Conservation (phyloP, 2,888 invertebrate genomes). For the Diabrotica balteata region DNA sequence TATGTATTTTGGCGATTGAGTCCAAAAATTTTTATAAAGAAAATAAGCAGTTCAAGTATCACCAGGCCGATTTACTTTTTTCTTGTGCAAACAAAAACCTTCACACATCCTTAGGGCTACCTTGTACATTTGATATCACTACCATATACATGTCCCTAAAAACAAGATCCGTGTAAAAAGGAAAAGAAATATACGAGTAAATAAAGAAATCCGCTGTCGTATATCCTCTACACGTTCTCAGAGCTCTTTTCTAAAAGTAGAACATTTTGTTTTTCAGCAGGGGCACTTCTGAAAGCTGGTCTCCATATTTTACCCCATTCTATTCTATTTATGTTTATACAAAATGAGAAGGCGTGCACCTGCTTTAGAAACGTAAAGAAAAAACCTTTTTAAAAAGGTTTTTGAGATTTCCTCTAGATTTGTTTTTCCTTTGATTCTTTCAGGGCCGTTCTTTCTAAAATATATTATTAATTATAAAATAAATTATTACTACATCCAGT, state of each 20-base stretch:
- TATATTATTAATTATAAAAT: neutral
- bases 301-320: conserved; percentile 25
- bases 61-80: no score
- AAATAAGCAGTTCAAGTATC: no score
- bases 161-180: conserved; percentile 9
- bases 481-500: neutral
- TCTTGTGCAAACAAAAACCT: neutral
- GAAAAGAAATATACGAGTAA: conserved; percentile 19
- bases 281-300: conserved; percentile 22
- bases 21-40: no score
- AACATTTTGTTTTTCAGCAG: conserved; percentile 27
- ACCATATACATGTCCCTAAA: conserved; percentile 6
- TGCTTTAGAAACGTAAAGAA: conserved; percentile 12
- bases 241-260: conserved; percentile 24
- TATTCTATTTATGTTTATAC: conserved; percentile 24
- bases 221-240: conserved; percentile 16
- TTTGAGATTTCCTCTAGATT: conserved; percentile 11
- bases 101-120: neutral
- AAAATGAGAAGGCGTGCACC: conserved; percentile 29
- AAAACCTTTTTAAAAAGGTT: conserved; percentile 19
- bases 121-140: neutral
- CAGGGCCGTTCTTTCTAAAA: neutral
- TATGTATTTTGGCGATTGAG: no score
- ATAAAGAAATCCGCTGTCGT: conserved; percentile 21
- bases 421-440: conserved; percentile 2